phyloP scores from a whole-genome alignment of 2,888 invertebrate genomes.

The Acrobasis suavella region DNA sequence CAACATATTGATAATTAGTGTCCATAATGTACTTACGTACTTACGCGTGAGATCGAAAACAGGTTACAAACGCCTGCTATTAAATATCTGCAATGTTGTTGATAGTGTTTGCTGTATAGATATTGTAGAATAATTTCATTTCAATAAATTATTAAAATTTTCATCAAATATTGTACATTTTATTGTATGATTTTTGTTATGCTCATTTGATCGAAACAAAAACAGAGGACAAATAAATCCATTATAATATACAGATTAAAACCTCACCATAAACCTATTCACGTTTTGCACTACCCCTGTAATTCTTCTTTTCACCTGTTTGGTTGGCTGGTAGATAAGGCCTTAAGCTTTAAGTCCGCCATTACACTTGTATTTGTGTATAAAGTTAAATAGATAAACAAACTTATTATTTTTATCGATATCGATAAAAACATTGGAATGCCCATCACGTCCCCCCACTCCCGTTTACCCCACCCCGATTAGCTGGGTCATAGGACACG shows the following conservation, averaged over 20 bases:
- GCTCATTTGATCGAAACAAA: no score
- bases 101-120: constrained; percentile 1
- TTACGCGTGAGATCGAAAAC: background rate
- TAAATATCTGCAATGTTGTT: constrained; percentile 4
- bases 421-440: constrained; percentile 31
- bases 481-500: constrained; percentile 68
- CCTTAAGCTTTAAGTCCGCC: no score
- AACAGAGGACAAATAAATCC: no score
- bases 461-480: constrained; percentile 59
- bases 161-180: no score
- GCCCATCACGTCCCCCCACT: constrained; percentile 47
- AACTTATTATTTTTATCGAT: constrained; percentile 35
- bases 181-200: no score
- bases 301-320: no score
- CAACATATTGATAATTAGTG: constrained; percentile 18
- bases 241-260: no score
- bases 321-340: no score
- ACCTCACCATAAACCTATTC: no score
- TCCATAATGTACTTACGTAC: background rate
- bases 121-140: background rate
- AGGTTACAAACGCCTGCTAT: constrained; percentile 3
- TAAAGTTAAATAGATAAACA: no score
- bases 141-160: background rate
- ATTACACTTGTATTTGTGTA: no score
- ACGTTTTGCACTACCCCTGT: no score